Evolutionary conservation across 2,797 vertebrate species (phyloP).

Genomic region (Stomatorhinus walkeri): DNA sequence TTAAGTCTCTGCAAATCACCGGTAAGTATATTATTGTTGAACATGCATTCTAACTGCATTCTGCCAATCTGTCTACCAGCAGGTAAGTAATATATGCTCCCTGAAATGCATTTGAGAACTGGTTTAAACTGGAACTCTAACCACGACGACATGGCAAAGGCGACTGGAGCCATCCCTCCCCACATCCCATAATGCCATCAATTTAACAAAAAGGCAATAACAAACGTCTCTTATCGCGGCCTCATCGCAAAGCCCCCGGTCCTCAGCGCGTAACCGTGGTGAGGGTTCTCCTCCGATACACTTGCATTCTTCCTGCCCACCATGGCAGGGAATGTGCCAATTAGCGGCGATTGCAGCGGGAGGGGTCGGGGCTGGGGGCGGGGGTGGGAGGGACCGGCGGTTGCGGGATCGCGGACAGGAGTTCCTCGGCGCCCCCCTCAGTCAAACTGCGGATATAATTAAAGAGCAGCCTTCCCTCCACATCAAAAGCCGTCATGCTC

Average conservation of each 20-base stretch:
- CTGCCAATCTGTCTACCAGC: neutral
- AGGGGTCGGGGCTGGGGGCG: neutral
- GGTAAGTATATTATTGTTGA: neutral
- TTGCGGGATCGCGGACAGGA: neutral
- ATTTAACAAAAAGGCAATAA: neutral
- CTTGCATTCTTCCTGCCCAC: conserved; percentile 16
- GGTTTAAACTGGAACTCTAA: neutral
- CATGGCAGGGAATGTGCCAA: conserved; percentile 20
- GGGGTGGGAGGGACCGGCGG: neutral
- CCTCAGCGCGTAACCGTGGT: neutral
- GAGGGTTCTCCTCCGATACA: neutral
- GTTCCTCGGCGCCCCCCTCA: conserved; percentile 17
- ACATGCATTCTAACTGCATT: neutral
- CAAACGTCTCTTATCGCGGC: neutral
- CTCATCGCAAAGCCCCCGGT: neutral
- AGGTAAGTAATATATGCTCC: neutral
- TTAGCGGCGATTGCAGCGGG: conserved; percentile 23
- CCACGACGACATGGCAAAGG: neutral
- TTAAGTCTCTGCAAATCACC: neutral
- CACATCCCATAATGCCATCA: neutral
- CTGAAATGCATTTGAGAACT: neutral
- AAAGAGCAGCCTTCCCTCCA: conserved; percentile 16
- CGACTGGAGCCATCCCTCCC: neutral
- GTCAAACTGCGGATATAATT: conserved; percentile 23
- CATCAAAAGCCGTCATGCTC: neutral